A percentile compares a stretch with the other conserved stretches of the same genome.
Evolutionary conservation across 2,888 invertebrate species (phyloP).

Genomic region (Torymus auratus): DNA sequence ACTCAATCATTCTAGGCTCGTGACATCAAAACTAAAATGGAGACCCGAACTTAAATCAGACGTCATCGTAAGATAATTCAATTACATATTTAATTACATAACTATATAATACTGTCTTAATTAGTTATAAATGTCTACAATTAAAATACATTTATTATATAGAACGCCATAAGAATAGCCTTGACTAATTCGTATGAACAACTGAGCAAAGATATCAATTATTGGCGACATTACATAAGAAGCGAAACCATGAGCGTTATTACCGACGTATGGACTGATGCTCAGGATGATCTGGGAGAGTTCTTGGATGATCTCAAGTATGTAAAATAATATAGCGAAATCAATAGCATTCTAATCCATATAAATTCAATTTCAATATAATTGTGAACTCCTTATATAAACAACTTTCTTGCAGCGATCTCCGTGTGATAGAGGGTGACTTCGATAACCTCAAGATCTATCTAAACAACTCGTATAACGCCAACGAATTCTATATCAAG

Average conservation of each 20-base stretch:
- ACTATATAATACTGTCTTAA: too few species aligned
- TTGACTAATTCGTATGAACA: conserved; percentile 78
- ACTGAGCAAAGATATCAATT: conserved; percentile 77
- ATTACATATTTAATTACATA: neutral
- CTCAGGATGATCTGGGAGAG: conserved; percentile 83
- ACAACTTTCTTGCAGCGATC: conserved; percentile 72
- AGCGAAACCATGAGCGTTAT: conserved; percentile 84
- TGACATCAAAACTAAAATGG: conserved; percentile 89
- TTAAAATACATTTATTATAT: conserved; percentile 40
- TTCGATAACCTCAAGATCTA: conserved; percentile 84
- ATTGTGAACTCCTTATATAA: too few species aligned
- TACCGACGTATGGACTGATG: conserved; percentile 86
- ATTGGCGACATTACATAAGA: conserved; percentile 83
- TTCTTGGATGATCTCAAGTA: conserved; percentile 86
- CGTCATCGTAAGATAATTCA: conserved; percentile 76
- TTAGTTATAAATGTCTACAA: too few species aligned
- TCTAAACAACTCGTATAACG: conserved; percentile 86
- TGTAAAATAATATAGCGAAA: conserved; percentile 55
- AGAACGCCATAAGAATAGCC: conserved; percentile 76
- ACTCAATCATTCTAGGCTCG: conserved; percentile 89
- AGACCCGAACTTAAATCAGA: conserved; percentile 85
- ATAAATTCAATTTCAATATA: too few species aligned
- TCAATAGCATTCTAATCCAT: too few species aligned
- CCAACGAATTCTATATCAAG: conserved; percentile 90
- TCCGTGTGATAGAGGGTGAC: conserved; percentile 83